These are phyloP conservation scores for Hormaphis cornu DNA, from an alignment of 1,140 invertebrate species.

Conservation along the genomic window DNA sequence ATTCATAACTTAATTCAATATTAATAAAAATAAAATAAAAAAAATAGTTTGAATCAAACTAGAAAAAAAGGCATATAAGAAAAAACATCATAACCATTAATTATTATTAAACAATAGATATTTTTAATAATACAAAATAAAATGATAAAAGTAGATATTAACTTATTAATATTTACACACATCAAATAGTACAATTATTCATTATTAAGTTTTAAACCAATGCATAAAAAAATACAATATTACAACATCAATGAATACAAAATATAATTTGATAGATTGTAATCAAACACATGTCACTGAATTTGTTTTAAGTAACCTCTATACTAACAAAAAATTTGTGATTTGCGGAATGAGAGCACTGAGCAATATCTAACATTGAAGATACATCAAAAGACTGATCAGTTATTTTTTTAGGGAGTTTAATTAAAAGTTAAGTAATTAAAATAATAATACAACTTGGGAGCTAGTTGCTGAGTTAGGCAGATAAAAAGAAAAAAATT, in stretches of 20 bases:
- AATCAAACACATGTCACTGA: too few species aligned
- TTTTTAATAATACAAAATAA: conserved; percentile 17
- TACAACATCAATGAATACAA: neutral
- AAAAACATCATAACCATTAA: conserved; percentile 7
- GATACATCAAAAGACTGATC: neutral
- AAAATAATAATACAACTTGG: too few species aligned
- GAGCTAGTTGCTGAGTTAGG: too few species aligned
- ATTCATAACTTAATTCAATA: conserved; percentile 3
- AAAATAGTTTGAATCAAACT: neutral
- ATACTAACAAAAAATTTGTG: too few species aligned
- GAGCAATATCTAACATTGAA: conserved; percentile 1
- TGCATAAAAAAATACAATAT: neutral
- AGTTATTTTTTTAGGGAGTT: too few species aligned
- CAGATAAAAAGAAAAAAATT: too few species aligned
- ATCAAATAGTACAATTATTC: neutral
- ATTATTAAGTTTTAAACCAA: neutral
- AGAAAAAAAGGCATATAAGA: conserved; percentile 7
- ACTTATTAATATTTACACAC: neutral
- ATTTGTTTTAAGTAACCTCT: too few species aligned
- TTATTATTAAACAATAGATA: neutral
- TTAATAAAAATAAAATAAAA: neutral
- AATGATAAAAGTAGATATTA: neutral
- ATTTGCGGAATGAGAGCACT: conserved; percentile 3
- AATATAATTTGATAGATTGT: neutral
- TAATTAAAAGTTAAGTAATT: too few species aligned